These are phyloP conservation scores for Deilephila porcellus DNA, from an alignment of 2,888 invertebrate species.

Conservation along the genomic window DNA sequence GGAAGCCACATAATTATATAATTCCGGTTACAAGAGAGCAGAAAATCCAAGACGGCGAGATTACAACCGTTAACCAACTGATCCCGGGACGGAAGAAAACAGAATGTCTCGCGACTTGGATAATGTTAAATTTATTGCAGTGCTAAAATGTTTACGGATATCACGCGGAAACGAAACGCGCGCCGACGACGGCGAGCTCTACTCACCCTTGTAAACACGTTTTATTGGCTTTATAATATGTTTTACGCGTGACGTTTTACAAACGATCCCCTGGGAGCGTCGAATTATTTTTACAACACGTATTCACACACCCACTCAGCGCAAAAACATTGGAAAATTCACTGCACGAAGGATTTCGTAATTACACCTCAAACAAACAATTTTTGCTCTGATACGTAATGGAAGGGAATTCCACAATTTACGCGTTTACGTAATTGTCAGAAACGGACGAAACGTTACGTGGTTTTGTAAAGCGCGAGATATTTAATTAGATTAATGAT, in stretches of 20 bases:
- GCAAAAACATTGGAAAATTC: constrained; percentile 76
- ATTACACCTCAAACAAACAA: constrained; percentile 77
- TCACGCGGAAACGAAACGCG: constrained; percentile 70
- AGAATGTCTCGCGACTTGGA: constrained; percentile 82
- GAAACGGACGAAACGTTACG: neutral
- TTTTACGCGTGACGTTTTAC: constrained; percentile 85
- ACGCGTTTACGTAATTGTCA: constrained; percentile 11
- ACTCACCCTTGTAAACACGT: constrained; percentile 85
- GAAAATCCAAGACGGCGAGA: constrained; percentile 78
- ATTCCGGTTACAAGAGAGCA: constrained; percentile 71
- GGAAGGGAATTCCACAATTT: constrained; percentile 54
- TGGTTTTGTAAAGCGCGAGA: constrained; percentile 1
- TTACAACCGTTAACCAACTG: constrained; percentile 83
- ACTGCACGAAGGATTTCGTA: constrained; percentile 78
- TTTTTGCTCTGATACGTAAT: constrained; percentile 65
- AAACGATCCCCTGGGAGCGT: constrained; percentile 82
- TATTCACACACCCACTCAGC: constrained; percentile 69
- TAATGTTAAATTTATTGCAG: constrained; percentile 84
- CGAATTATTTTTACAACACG: constrained; percentile 84
- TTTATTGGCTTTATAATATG: constrained; percentile 85
- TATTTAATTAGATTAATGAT: constrained; percentile 40
- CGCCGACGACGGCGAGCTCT: constrained; percentile 72
- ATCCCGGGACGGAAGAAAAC: constrained; percentile 80
- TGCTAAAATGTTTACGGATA: constrained; percentile 85
- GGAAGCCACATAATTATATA: constrained; percentile 74